Conservation (phyloP, 2,113 vertebrate species). For the Todiramphus saurophagus region DNA sequence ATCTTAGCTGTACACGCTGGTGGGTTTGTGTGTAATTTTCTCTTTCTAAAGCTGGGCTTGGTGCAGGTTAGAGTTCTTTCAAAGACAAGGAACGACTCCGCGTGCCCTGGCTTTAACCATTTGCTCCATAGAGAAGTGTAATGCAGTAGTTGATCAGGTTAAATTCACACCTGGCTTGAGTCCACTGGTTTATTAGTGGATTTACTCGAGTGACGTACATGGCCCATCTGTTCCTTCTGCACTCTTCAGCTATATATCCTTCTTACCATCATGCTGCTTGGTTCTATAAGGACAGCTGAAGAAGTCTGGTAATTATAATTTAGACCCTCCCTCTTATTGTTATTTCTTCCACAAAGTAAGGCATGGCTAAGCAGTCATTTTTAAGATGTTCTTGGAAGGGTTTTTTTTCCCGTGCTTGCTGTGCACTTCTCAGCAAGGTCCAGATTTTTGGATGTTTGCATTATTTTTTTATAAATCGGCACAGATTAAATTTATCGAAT, state of each 20-base stretch:
- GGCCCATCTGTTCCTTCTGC: constrained; percentile 3
- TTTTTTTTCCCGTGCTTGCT: neutral
- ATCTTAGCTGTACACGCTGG: neutral
- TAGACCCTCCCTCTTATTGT: neutral
- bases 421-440: neutral
- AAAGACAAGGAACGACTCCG: neutral
- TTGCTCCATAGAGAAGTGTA: neutral
- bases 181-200: neutral
- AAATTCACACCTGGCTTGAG: neutral
- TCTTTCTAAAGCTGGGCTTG: neutral
- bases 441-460: neutral
- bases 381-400: neutral
- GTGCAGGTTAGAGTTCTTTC: neutral
- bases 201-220: neutral
- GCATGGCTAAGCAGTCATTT: neutral
- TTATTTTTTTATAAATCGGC: neutral
- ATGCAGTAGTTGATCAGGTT: neutral
- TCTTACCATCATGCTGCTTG: neutral
- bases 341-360: neutral
- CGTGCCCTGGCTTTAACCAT: neutral
- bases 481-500: neutral
- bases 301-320: neutral
- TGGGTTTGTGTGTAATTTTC: neutral
- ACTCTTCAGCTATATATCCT: neutral
- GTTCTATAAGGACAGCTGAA: neutral